These are phyloP conservation scores for Pocota personata DNA, from an alignment of 2,888 invertebrate species.

Conservation along the genomic window DNA sequence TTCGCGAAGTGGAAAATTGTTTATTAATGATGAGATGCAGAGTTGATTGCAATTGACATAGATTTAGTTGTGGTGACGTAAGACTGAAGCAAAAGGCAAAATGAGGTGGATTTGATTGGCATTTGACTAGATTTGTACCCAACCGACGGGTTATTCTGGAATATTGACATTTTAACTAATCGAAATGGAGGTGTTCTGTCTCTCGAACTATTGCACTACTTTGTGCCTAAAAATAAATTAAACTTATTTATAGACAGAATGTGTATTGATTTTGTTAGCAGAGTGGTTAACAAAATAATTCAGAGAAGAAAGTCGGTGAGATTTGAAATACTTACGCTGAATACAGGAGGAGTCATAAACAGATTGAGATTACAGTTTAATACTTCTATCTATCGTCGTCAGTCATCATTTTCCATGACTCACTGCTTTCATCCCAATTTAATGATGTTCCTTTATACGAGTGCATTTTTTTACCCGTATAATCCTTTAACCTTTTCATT, in stretches of 20 bases:
- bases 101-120: not conserved
- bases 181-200: not conserved
- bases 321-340: no score
- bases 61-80: slow-evolving; percentile 53
- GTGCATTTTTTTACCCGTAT: not conserved
- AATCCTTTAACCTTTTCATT: slow-evolving; percentile 17
- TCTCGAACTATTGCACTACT: slow-evolving; percentile 8
- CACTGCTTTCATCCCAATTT: not conserved
- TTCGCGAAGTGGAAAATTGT: slow-evolving; percentile 62
- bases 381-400: no score
- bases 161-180: not conserved
- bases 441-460: not conserved
- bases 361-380: no score
- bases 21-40: slow-evolving; percentile 66
- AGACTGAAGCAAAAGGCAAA: not conserved
- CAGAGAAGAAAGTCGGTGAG: not conserved
- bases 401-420: not conserved
- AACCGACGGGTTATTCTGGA: not conserved
- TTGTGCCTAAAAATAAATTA: slow-evolving; percentile 27
- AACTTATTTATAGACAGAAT: not conserved
- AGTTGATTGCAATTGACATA: slow-evolving; percentile 68
- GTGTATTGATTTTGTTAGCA: not conserved
- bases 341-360: no score
- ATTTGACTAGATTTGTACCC: not conserved
- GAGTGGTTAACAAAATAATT: not conserved